These are phyloP conservation scores for Macropodus opercularis DNA, from an alignment of 2,797 vertebrate species.

Conservation along the genomic window DNA sequence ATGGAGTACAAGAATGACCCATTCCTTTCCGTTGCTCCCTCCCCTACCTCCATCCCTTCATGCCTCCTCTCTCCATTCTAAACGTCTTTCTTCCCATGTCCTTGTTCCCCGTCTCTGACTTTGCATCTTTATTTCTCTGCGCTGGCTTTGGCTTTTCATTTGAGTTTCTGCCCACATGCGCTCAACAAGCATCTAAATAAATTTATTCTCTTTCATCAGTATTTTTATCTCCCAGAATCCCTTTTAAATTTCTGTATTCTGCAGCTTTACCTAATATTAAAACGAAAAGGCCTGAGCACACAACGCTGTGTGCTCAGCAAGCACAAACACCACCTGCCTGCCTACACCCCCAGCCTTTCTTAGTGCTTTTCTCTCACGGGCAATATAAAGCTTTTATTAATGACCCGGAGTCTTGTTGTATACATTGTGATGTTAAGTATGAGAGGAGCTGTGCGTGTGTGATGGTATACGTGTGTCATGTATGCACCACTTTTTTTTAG, in stretches of 20 bases:
- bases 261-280: constrained; percentile 12
- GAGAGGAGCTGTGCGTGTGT: constrained; percentile 23
- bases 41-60: constrained; percentile 12
- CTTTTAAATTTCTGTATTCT: constrained; percentile 30
- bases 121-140: constrained; percentile 22
- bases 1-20: constrained; percentile 58
- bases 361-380: constrained; percentile 38
- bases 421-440: constrained; percentile 28
- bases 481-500: constrained; percentile 36
- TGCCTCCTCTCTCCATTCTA: constrained; percentile 15
- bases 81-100: constrained; percentile 23
- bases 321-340: constrained; percentile 41
- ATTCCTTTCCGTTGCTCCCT: constrained; percentile 10
- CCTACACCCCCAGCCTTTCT: constrained; percentile 16
- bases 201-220: constrained; percentile 39
- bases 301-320: constrained; percentile 29
- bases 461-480: constrained; percentile 13
- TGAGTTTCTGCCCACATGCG: constrained; percentile 13
- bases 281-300: constrained; percentile 24
- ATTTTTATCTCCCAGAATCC: constrained; percentile 34
- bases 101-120: constrained; percentile 13
- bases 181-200: constrained; percentile 43
- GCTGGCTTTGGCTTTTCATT: constrained; percentile 29
- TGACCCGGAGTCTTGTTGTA: constrained; percentile 33
- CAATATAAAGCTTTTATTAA: constrained; percentile 44